A percentile compares a stretch with the other conserved stretches of the same genome.
Conservation (phyloP, 2,113 vertebrate species). For the Daphoenositta chrysoptera region DNA sequence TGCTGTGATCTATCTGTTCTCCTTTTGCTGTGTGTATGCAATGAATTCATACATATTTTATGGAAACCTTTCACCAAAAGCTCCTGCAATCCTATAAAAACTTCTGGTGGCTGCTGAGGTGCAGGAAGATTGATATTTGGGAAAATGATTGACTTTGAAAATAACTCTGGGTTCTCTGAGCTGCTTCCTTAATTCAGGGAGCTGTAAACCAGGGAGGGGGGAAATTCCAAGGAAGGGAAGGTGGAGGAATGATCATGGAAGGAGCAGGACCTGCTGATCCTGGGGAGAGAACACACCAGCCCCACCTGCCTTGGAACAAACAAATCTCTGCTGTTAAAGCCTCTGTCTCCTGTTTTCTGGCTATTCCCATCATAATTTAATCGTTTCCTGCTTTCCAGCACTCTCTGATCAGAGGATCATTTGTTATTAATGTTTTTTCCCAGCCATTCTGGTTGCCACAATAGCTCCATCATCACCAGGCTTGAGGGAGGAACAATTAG, state of each 20-base stretch:
- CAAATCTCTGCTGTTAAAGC: neutral
- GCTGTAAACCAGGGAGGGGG: neutral
- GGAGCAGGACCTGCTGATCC: neutral
- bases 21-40: neutral
- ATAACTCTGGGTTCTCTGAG: neutral
- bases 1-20: constrained; percentile 4
- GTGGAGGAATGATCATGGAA: neutral
- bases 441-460: neutral
- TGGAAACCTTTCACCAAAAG: constrained; percentile 1
- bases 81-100: constrained; percentile 8
- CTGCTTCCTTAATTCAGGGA: neutral
- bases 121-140: neutral
- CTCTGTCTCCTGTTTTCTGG: neutral
- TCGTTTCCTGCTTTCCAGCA: neutral
- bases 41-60: constrained; percentile 50
- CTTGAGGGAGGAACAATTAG: constrained; percentile 18
- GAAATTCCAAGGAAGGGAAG: neutral
- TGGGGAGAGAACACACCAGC: neutral
- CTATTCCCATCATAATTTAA: neutral
- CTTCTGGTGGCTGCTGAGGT: neutral
- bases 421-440: neutral
- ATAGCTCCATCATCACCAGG: neutral
- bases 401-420: neutral
- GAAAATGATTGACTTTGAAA: neutral
- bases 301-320: neutral